Evolutionary conservation across 2,888 invertebrate species (phyloP), one percentile per base, ranked within the genome.

Genomic region (Sabatieria punctata): DNA sequence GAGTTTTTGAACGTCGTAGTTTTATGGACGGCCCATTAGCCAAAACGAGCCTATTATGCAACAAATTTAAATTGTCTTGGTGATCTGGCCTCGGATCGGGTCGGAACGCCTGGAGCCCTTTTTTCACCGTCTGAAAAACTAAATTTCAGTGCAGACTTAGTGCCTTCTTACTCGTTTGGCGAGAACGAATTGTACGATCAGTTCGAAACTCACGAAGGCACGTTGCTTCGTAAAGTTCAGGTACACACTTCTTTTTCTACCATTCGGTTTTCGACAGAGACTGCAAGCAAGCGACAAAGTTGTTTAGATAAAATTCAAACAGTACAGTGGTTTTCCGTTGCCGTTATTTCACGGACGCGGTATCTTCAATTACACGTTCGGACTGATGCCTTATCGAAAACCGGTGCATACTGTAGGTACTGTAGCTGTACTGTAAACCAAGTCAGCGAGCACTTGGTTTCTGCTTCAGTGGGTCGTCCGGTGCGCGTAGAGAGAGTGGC

Each of bases 391-490:
- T 0, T 74, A 77, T 37, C 73, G 89, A 37, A 73, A 73, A 50
- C 82, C 82, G 0, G 75, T 91, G 36, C 76, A 78, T 23, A 82
- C 83, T 58, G 82, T 91, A 56, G 82, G 88, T 88, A n/a, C n/a
- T n/a, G n/a, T n/a, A n/a, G n/a, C n/a, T n/a, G n/a, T n/a, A n/a
- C n/a, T n/a, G n/a, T n/a, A n/a, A n/a, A n/a, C n/a, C n/a, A n/a
- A n/a, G n/a, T n/a, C n/a, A n/a, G n/a, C n/a, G n/a, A n/a, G n/a
- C n/a, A n/a, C n/a, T n/a, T n/a, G n/a, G n/a, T 15, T 26, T 38
- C 24, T 41, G 53, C 75, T 76, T 43, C 68, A 86, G 86, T 91
- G 61, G 91, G 89, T 2, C 70, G 73, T 24, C 86, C 89, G 2
- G 75, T 91, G 59, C 77, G 79, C 47, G 74, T 88, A 0, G 71